Evolutionary conservation across 2,888 invertebrate species (phyloP), one percentile per base, ranked within the genome.

Genomic region (Sinotaia quadrata): DNA sequence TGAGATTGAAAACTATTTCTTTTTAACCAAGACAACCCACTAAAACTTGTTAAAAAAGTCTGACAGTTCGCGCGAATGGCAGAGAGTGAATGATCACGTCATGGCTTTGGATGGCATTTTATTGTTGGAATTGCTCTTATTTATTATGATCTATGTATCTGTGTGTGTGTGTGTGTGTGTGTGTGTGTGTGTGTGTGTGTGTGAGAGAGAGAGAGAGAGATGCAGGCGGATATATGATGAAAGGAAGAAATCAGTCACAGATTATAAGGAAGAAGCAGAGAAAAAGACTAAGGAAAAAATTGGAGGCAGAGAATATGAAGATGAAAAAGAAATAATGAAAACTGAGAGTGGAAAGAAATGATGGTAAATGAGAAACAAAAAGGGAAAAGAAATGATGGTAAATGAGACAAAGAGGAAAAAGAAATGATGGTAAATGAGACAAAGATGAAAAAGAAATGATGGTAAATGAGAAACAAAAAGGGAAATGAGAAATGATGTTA

Each of bases 401-500:
- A 54, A 18, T 18, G 4, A 27, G 54, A 54, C 18, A 29, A 21
- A 27, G 54, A 21, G 21, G 24, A 21, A 27, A 29, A 54, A 18
- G 29, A 29, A 29, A 21, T 18, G 54, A 58, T 24, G 52, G 37
- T n/a, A 29, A 63, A 29, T 24, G 37, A 56, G 31, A 56, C n/a
- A 56, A 24, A 36, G 31, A 63, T 36, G 56, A 24, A 44, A 24
- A 56, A 24, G 56, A 33, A 56, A 8, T 56, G 56, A 65, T 21
- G 29, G 27, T 36, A 44, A 56, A 44, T 24, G 54, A 54, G 33
- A 37, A 10, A 65, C 34, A 65, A n/a, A 44, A 21, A 44, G 65
- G 56, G 56, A 21, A 33, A 33, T 41, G 44, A 47, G 21, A 33
- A 44, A 10, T 1, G 56, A 56, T 41, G 21, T 24, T 29, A 33